Base-by-base conservation (phyloP, 2,797 vertebrate genomes). In the Gadopsis marmoratus region DNA sequence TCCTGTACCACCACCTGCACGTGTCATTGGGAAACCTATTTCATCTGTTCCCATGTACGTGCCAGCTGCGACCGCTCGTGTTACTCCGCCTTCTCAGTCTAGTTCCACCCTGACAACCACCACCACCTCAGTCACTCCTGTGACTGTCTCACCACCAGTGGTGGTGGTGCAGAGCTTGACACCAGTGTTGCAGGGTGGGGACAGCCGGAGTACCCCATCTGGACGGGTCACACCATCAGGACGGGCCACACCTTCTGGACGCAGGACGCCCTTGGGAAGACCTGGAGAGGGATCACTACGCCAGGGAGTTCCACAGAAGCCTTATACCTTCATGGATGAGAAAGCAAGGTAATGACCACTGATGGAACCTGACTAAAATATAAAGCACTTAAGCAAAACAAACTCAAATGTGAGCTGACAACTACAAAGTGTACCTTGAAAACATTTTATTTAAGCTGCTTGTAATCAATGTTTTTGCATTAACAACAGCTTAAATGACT, bases 321-420 rank as follows among this genome's bases (percentile, higher is more conserved):
- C 98, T 0, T 99, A 99, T 77, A 99, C 98, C 8, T 99, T 99
- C 87, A 95, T 99, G 96, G 98, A 99, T 0, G 98, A 99, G 92
- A 99, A 98, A 89, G 97, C 97, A 61, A 98, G 98, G 98, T 97
- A 75, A 78, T 17, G 10, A 2, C 14, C 43, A 26, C 19, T n/a
- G 10, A 62, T 6, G 6, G 1, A 62, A 55, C 60, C 45, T 17
- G 14, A 64, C 2, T 29, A 43, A 5, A 33, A 51, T 41, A 14
- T 29, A 55, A 58, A 56, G 17, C 47, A 12, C 11, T 26, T 2
- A 39, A 11, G 5, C 7, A 58, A 69, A 55, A 31, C 16, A 3
- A 21, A 11, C 11, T 63, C 1, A 58, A 51, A 31, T 63, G 2
- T 37, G 19, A 31, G 7, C 23, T 33, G 14, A 14, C 4, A 43